Percentiles rank a stretch among this genome's conserved stretches.
phyloP scores from a whole-genome alignment of 2,797 vertebrate species.

The Danio jaintianensis region DNA sequence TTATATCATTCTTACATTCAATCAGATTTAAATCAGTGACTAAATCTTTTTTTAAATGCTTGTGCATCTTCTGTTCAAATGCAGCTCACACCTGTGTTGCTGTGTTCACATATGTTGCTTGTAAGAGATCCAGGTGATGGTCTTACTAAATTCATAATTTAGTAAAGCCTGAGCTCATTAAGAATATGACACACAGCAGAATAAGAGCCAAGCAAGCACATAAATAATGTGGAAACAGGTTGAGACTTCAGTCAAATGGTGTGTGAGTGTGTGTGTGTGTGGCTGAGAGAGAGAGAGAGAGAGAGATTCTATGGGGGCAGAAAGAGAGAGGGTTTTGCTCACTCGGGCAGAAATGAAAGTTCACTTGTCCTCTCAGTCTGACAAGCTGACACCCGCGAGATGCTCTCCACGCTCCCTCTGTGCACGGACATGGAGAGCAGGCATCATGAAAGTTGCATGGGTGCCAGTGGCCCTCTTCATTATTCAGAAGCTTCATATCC shows the following conservation, averaged over 20 bases:
- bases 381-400: conserved; percentile 57
- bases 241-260: background rate
- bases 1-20: background rate
- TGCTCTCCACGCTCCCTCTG: conserved; percentile 48
- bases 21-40: background rate
- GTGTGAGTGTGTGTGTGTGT: conserved; percentile 25
- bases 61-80: background rate
- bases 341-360: conserved; percentile 44
- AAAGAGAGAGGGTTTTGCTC: conserved; percentile 43
- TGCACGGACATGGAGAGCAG: conserved; percentile 54
- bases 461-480: conserved; percentile 55
- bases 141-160: conserved; percentile 18
- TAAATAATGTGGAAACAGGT: conserved; percentile 34
- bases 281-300: background rate
- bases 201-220: conserved; percentile 34
- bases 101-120: conserved; percentile 7
- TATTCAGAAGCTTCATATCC: conserved; percentile 58
- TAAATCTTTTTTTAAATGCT: too few species aligned
- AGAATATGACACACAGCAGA: conserved; percentile 20
- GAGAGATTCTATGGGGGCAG: conserved; percentile 10
- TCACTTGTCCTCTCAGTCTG: conserved; percentile 49
- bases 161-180: conserved; percentile 19
- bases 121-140: conserved; percentile 9
- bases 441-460: conserved; percentile 60
- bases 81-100: background rate